Percentiles rank a stretch among this genome's conserved stretches.
These are phyloP conservation scores for Amphipyra berbera DNA, from an alignment of 2,888 invertebrate genomes.

Conservation along the genomic window DNA sequence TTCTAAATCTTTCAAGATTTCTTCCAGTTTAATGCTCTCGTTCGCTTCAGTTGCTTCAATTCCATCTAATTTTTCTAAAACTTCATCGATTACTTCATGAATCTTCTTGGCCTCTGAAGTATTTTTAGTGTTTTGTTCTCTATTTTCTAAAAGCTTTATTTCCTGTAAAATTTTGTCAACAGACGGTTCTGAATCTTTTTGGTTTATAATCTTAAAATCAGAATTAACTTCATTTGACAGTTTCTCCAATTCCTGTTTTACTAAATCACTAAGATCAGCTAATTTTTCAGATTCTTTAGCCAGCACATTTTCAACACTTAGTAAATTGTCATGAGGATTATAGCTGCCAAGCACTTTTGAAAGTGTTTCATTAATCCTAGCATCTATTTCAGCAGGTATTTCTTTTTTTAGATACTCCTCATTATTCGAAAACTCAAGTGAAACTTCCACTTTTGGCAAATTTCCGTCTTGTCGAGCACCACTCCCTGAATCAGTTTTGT, in stretches of 20 bases:
- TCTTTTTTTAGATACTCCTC: slow-evolving; percentile 34
- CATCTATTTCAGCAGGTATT: slow-evolving; percentile 45
- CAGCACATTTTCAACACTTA: slow-evolving; percentile 62
- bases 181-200: slow-evolving; percentile 57
- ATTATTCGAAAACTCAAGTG: slow-evolving; percentile 31
- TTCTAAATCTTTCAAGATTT: slow-evolving; percentile 63
- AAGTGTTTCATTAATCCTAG: slow-evolving; percentile 57
- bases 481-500: slow-evolving; percentile 25
- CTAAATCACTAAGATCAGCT: slow-evolving; percentile 66
- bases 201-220: slow-evolving; percentile 57
- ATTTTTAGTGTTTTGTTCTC: slow-evolving; percentile 66
- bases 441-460: slow-evolving; percentile 28
- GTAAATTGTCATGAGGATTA: slow-evolving; percentile 53
- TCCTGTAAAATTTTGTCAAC: slow-evolving; percentile 68
- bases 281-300: slow-evolving; percentile 70
- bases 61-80: slow-evolving; percentile 55
- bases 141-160: slow-evolving; percentile 69
- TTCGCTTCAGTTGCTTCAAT: slow-evolving; percentile 58
- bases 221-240: slow-evolving; percentile 67
- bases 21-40: slow-evolving; percentile 66
- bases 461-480: slow-evolving; percentile 14
- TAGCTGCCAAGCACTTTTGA: slow-evolving; percentile 28
- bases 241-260: slow-evolving; percentile 71
- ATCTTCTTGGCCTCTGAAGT: slow-evolving; percentile 68
- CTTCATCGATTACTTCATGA: slow-evolving; percentile 66